Evolutionary conservation across 2,797 vertebrate species (phyloP).

Genomic region (Adrianichthys oophorus): DNA sequence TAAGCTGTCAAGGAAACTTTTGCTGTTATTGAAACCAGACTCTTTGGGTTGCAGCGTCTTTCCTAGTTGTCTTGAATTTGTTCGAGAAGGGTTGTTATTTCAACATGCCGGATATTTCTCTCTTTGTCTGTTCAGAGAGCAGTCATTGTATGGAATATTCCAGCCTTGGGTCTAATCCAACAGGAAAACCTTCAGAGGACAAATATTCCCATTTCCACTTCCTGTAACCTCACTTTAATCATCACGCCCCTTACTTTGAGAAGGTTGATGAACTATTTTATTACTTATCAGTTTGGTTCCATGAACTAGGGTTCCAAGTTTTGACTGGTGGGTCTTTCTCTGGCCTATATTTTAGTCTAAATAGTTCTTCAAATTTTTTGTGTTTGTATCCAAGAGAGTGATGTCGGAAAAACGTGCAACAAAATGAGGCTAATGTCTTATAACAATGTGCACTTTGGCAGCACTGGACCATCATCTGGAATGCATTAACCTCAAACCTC

Average conservation of each 20-base stretch:
- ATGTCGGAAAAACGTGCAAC: conserved; percentile 10
- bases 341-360: background rate
- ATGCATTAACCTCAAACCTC: conserved; percentile 62
- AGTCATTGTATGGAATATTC: conserved; percentile 15
- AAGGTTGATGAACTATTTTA: too few species aligned
- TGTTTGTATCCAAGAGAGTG: background rate
- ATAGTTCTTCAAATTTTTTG: conserved; percentile 3
- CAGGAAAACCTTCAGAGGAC: conserved; percentile 53
- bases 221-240: conserved; percentile 44
- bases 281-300: too few species aligned
- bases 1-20: conserved; percentile 15
- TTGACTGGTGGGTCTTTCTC: too few species aligned
- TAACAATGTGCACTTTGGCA: conserved; percentile 44
- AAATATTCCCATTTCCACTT: conserved; percentile 59
- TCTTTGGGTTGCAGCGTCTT: background rate
- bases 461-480: conserved; percentile 58
- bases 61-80: conserved; percentile 5
- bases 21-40: conserved; percentile 5
- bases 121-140: background rate
- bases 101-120: background rate
- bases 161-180: conserved; percentile 29
- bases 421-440: conserved; percentile 46
- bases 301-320: too few species aligned
- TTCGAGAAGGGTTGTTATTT: background rate
- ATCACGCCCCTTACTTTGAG: background rate